Evolutionary conservation across 2,113 vertebrate genomes (phyloP).

Genomic region (Phylloscopus whistleri): DNA sequence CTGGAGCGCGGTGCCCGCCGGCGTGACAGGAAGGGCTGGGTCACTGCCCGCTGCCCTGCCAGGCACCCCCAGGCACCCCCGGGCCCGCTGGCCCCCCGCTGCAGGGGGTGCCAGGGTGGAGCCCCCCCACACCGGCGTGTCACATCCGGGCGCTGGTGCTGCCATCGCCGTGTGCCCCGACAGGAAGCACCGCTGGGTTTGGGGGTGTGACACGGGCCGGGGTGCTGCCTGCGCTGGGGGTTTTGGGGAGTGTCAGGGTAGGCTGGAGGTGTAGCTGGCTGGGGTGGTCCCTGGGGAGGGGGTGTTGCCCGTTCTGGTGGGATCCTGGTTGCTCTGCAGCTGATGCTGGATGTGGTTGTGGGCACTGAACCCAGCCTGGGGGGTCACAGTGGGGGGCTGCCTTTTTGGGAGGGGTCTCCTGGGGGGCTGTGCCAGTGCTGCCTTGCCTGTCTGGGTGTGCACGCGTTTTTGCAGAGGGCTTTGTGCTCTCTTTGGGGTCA

Average conservation of each 20-base stretch:
- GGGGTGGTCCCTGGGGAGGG: not conserved
- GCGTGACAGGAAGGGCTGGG: constrained; percentile 74
- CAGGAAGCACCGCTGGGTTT: constrained; percentile 7
- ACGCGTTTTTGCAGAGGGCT: not conserved
- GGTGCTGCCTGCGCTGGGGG: not conserved
- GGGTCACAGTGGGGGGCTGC: not conserved
- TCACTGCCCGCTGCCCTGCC: not conserved
- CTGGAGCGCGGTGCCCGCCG: constrained; percentile 59
- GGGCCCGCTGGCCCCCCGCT: not conserved
- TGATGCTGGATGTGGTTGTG: not conserved
- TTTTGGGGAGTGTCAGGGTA: not conserved
- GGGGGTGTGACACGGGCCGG: not conserved
- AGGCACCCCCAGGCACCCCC: not conserved
- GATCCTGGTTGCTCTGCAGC: not conserved
- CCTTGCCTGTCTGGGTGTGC: not conserved
- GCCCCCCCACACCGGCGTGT: not conserved
- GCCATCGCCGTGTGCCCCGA: not conserved
- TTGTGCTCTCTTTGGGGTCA: not conserved
- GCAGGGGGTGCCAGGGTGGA: not conserved
- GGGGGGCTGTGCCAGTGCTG: not conserved
- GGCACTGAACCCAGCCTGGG: not conserved
- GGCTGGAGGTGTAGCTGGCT: not conserved
- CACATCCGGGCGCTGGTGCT: constrained; percentile 37
- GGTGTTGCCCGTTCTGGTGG: rapidly evolving
- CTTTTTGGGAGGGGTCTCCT: not conserved